Base-by-base conservation (phyloP, 2,888 invertebrate species). In the Patella depressa region DNA sequence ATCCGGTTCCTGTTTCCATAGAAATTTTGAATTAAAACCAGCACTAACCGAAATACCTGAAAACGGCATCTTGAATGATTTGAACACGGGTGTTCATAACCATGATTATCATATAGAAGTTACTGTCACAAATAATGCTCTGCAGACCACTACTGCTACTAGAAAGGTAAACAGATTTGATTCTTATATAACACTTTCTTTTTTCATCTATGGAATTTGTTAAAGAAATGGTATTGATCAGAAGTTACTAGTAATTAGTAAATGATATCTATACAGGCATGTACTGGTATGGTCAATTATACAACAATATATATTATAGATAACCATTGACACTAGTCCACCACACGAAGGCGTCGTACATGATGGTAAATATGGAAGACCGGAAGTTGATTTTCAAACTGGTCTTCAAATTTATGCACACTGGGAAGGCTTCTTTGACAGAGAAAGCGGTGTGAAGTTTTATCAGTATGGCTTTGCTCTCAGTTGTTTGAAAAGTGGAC, bases 341-440 rank as follows among this genome's bases (percentile, higher is more conserved):
- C 88, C 88, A 11, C 82, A 83, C 24, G 71, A 78, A 15, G 87
- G 88, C 3, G 74, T 74, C 3, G 87, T 88, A 3, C 79, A 85
- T 65, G 87, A 88, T 74, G 85, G 87, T 19, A 24, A 78, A 14
- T 57, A 59, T 15, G 85, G 83, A 14, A 72, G 78, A 11, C 80
- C 81, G 7, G 87, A 88, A 71, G 77, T 85, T 12, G 87, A 88
- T 77, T 87, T 79, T 74, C 86, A 86, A 73, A 79, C 79, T 72
- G 75, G 77, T 59, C 34, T 73, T 7, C 72, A 57, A 17, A 71
- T 87, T 4, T 72, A 79, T 45, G 85, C 83, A 1, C 78, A 87
- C 75, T 88, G 88, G 88, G 80, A 81, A 69, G 88, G 85, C 0
- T 88, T 87, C 78, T 87, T 88, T 78, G 88, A 88, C 78, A 80